Conservation (phyloP, 2,888 invertebrate genomes). For the Ischnura elegans region DNA sequence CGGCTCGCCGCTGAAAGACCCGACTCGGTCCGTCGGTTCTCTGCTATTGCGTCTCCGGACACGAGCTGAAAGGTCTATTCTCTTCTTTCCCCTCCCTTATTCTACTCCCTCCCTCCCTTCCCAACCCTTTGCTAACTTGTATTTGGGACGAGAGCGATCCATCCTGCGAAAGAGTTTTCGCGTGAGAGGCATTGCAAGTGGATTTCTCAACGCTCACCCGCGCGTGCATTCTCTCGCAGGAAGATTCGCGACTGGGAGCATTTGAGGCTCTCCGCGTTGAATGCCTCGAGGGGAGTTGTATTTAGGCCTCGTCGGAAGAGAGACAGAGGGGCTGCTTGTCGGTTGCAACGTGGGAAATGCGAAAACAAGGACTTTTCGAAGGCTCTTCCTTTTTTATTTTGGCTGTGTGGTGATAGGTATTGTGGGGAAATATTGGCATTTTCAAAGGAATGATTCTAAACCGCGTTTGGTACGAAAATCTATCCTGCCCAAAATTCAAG, state of each 20-base stretch:
- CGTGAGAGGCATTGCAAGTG: constrained; percentile 38
- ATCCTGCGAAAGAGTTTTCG: constrained; percentile 33
- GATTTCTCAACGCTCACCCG: background rate
- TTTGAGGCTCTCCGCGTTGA: background rate
- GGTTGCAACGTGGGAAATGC: no score
- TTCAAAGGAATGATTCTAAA: no score
- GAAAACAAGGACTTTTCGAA: background rate
- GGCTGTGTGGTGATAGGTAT: background rate
- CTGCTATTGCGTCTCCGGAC: constrained; percentile 3
- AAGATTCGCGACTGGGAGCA: background rate
- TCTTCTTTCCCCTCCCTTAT: background rate
- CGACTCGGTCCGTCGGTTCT: constrained; percentile 9
- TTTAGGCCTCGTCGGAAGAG: no score
- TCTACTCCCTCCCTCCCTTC: background rate
- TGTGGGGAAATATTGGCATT: background rate
- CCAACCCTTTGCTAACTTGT: background rate
- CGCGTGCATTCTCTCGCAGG: background rate
- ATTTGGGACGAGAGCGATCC: constrained; percentile 31
- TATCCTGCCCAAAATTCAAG: no score
- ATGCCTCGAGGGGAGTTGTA: background rate
- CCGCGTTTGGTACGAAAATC: no score
- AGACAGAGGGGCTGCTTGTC: no score
- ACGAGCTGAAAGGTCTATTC: background rate
- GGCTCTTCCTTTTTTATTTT: background rate
- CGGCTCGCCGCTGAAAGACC: background rate